Evolutionary conservation across 64 coral and sea anemone genomes (phyloP), one percentile per base, ranked within the genome.

Genomic region (Porites australiensis): DNA sequence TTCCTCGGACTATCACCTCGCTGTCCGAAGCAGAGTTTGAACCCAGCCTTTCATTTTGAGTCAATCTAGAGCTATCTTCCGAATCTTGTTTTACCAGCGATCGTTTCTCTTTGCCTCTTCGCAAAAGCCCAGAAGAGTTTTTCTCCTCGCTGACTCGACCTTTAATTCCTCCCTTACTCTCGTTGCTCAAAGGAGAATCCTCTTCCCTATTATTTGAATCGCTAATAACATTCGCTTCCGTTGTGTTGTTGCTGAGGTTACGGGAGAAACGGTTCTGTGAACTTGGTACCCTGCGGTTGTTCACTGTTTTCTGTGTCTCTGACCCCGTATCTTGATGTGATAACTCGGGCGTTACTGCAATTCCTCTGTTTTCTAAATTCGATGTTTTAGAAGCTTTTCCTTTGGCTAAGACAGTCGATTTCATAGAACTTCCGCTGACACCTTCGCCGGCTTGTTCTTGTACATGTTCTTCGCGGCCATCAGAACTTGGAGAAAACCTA

Each of bases 91-190:
- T 84, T 8, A 68, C 63, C 18, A 84, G 44, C 63, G 69, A 52
- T 3, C 82, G 48, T 59, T 87, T 93, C 65, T 93, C 91, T n/a
- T 93, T 93, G 10, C 14, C 83, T 18, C 91, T 87, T 51, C 85
- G 83, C 23, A 93, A 47, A 57, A 93, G 91, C 8, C 71, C 91
- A 4, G 91, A 37, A 37, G 27, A 13, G 57, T 55, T 91, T 64
- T 50, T 81, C 52, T 55, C 65, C 52, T 83, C 81, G 5, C 14
- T 76, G 43, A 84, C 75, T 57, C 4, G 15, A 57, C 11, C 2
- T 45, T 58, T 83, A 49, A 48, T 52, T 59, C 44, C 80, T 75
- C 22, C 69, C 81, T 69, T 84, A 51, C 69, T 64, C 61, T 69
- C 81, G 61, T 63, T 68, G 13, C 51, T 63, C 9, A 37, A 12